Evolutionary conservation across 1,140 invertebrate species (phyloP).

Genomic region (Apolygus lucorum): DNA sequence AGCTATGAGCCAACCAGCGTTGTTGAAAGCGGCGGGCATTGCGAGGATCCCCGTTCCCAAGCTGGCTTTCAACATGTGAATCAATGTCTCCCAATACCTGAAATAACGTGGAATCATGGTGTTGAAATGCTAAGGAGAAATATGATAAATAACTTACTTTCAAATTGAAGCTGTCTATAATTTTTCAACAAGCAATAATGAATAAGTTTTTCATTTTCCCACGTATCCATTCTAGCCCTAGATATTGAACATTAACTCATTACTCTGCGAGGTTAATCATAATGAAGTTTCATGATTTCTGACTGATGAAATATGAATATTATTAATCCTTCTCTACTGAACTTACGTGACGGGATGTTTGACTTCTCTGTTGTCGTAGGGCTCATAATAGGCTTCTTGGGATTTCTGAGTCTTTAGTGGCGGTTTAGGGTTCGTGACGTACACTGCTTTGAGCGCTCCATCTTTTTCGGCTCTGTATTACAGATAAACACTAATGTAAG

Average conservation of each 20-base stretch:
- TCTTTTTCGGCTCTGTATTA: conserved; percentile 20
- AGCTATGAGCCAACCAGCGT: conserved; percentile 65
- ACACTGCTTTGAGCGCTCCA: conserved; percentile 42
- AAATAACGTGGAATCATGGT: too few species aligned
- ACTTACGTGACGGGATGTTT: conserved; percentile 63
- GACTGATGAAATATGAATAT: not conserved
- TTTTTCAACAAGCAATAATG: conserved; percentile 7
- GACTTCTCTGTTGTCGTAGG: conserved; percentile 53
- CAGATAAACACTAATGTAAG: not conserved
- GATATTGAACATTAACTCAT: conserved; percentile 3
- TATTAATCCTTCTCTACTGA: not conserved
- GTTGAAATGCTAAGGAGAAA: too few species aligned
- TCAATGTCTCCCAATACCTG: conserved; percentile 67
- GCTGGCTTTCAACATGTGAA: conserved; percentile 76
- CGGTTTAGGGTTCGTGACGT: conserved; percentile 31
- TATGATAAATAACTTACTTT: conserved; percentile 28
- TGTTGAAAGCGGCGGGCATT: conserved; percentile 74
- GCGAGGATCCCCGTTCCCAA: conserved; percentile 83
- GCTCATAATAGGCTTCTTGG: conserved; percentile 47
- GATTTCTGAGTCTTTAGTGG: not conserved
- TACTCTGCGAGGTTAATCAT: not conserved
- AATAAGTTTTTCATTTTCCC: not conserved
- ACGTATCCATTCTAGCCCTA: not conserved
- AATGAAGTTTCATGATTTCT: not conserved
- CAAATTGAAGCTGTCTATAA: not conserved